These are phyloP conservation scores for Serranus cabrilla DNA, from an alignment of 2,797 vertebrate genomes.

Conservation along the genomic window DNA sequence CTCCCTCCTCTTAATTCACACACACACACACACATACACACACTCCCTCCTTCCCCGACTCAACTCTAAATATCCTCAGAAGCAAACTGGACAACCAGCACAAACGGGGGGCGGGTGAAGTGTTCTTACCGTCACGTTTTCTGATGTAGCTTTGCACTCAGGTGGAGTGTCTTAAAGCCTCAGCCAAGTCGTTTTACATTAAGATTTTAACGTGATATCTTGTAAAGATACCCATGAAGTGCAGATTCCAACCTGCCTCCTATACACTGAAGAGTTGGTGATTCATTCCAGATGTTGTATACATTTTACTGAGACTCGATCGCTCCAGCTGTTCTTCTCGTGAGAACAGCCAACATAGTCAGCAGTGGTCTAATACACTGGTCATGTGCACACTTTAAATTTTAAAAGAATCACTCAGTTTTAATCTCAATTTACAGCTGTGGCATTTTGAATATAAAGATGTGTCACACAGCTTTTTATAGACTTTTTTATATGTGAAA, in stretches of 20 bases:
- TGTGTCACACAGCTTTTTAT: conserved; percentile 60
- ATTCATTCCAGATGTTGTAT: conserved; percentile 55
- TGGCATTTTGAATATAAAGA: conserved; percentile 59
- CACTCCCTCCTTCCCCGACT: neutral
- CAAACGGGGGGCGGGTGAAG: neutral
- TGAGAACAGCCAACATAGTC: conserved; percentile 21
- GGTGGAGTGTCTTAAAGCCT: neutral
- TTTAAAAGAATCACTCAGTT: conserved; percentile 41
- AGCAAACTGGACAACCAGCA: conserved; percentile 57
- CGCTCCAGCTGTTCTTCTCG: conserved; percentile 5
- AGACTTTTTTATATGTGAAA: conserved; percentile 62
- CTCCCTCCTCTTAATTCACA: neutral
- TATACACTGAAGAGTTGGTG: conserved; percentile 6
- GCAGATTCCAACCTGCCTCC: conserved; percentile 26
- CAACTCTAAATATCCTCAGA: conserved; percentile 25
- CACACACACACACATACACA: neutral
- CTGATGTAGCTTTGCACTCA: conserved; percentile 28
- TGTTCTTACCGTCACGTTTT: conserved; percentile 15
- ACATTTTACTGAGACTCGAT: neutral
- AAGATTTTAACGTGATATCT: conserved; percentile 10
- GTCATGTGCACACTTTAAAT: conserved; percentile 46
- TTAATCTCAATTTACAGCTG: conserved; percentile 63
- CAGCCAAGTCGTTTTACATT: neutral
- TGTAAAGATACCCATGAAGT: conserved; percentile 23
- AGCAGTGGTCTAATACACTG: conserved; percentile 48